Conservation (phyloP, 2,888 invertebrate species). For the Lymantria monacha region DNA sequence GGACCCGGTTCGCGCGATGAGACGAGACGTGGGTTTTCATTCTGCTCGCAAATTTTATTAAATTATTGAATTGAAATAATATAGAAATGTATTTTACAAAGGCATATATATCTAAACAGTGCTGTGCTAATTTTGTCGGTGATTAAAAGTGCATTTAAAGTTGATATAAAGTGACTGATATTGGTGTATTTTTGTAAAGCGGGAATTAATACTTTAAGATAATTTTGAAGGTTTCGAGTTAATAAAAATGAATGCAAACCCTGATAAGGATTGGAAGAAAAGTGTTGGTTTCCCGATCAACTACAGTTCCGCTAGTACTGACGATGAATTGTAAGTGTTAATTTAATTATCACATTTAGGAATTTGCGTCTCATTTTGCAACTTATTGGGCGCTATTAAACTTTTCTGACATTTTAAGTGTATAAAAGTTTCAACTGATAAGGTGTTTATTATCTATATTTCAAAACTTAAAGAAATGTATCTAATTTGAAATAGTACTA, state of each 20-base stretch:
- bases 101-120: constrained; percentile 20
- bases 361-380: constrained; percentile 8
- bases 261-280: constrained; percentile 75
- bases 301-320: constrained; percentile 71
- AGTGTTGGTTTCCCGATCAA: constrained; percentile 75
- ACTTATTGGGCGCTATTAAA: background rate
- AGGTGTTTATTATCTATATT: too few species aligned
- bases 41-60: too few species aligned
- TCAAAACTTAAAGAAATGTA: too few species aligned
- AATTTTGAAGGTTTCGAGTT: constrained; percentile 30
- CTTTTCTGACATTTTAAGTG: too few species aligned
- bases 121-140: constrained; percentile 34
- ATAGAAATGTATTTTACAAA: constrained; percentile 21
- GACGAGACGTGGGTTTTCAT: too few species aligned
- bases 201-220: constrained; percentile 13
- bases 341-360: constrained; percentile 12
- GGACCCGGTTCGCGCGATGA: too few species aligned
- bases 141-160: constrained; percentile 26
- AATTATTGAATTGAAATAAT: background rate
- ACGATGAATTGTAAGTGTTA: constrained; percentile 73
- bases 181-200: constrained; percentile 21
- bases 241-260: constrained; percentile 57
- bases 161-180: constrained; percentile 6
- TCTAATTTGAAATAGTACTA: too few species aligned
- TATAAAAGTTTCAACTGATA: too few species aligned